Conservation (phyloP, 2,797 vertebrate species). For the Acipenser transmontanus region DNA sequence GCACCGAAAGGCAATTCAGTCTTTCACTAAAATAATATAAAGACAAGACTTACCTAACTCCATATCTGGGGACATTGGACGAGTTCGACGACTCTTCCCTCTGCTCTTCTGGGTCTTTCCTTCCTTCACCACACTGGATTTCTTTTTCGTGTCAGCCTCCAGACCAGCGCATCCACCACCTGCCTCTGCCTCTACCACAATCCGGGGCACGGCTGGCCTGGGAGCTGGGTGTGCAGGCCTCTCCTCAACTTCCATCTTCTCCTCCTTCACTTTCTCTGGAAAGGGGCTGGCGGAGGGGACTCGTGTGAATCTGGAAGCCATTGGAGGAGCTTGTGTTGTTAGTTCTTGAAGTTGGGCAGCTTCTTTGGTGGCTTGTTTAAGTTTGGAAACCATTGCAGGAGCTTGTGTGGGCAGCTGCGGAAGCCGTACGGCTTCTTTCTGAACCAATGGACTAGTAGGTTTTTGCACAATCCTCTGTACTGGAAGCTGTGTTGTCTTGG, state of each 20-base stretch:
- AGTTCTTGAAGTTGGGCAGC: conserved; percentile 18
- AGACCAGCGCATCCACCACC: conserved; percentile 18
- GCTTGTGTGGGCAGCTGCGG: conserved; percentile 23
- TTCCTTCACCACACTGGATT: conserved; percentile 10
- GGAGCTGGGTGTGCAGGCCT: conserved; percentile 20
- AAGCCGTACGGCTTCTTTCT: conserved; percentile 18
- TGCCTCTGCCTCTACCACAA: conserved; percentile 50
- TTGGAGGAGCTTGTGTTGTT: conserved; percentile 30
- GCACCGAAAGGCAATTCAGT: not conserved
- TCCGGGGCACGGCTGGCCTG: conserved; percentile 43
- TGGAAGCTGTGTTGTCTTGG: conserved; percentile 18
- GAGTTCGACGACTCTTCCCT: conserved; percentile 42
- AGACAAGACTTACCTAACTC: conserved; percentile 65
- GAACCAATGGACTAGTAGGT: conserved; percentile 29
- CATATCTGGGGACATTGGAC: conserved; percentile 47
- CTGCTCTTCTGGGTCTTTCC: conserved; percentile 41
- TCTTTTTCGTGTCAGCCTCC: conserved; percentile 20
- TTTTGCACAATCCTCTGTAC: conserved; percentile 17
- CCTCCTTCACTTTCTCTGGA: conserved; percentile 43
- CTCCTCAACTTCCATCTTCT: conserved; percentile 45
- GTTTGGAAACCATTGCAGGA: conserved; percentile 42
- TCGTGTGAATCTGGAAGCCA: conserved; percentile 37
- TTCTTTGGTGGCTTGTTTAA: conserved; percentile 17
- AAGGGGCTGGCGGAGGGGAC: conserved; percentile 36
- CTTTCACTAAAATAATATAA: not conserved